These are phyloP conservation scores for Microcebus griseorufus DNA, from an alignment of 2,113 vertebrate species.

Conservation along the genomic window DNA sequence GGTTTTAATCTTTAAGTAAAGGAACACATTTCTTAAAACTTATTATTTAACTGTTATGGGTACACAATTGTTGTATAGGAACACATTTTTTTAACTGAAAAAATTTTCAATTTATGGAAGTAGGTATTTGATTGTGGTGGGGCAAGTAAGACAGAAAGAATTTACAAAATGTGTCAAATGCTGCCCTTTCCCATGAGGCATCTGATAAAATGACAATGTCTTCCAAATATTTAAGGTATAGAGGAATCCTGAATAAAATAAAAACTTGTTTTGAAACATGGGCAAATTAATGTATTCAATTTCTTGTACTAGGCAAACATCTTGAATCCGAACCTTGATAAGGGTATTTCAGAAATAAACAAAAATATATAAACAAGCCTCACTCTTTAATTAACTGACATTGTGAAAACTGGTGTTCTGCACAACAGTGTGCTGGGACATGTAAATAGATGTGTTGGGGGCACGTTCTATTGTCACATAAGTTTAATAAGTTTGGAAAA, in stretches of 20 bases:
- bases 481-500: neutral
- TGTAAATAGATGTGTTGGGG: neutral
- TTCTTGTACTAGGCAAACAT: neutral
- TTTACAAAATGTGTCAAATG: neutral
- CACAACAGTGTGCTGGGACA: neutral
- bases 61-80: too few relatives aligned
- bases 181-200: neutral
- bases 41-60: too few relatives aligned
- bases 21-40: neutral
- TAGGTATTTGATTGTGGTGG: neutral
- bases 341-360: neutral
- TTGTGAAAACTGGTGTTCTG: neutral
- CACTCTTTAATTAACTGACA: neutral
- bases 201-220: neutral
- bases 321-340: neutral
- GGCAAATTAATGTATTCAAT: neutral
- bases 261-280: neutral
- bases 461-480: neutral
- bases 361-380: neutral
- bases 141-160: neutral
- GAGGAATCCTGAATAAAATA: neutral
- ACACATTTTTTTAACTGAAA: neutral
- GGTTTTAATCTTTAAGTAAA: constrained; percentile 18
- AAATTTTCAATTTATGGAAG: neutral
- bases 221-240: neutral